Percentiles rank a stretch among this genome's conserved stretches.
phyloP scores from a whole-genome alignment of 2,113 vertebrate species.

The Bujurquina vittata region DNA sequence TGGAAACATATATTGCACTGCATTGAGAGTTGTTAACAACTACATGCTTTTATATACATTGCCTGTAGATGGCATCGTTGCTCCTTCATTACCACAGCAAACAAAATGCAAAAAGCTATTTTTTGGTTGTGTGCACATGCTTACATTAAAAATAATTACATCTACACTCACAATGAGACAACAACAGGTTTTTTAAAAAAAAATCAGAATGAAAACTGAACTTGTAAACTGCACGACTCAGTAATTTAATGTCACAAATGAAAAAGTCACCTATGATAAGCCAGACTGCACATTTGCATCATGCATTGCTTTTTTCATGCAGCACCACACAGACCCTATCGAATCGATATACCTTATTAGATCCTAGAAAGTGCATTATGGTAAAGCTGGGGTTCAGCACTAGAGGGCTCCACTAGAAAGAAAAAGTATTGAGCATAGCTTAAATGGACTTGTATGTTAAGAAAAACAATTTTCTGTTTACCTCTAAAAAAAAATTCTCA shows the following conservation, averaged over 20 bases:
- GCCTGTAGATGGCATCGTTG: conserved; percentile 69
- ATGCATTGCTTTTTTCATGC: conserved; percentile 76
- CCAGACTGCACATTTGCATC: conserved; percentile 44
- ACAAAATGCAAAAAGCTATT: conserved; percentile 16
- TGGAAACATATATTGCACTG: background rate
- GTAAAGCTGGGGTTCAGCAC: conserved; percentile 99
- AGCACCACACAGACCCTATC: conserved; percentile 77
- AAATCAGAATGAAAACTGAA: background rate
- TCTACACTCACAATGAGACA: conserved; percentile 1
- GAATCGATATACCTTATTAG: conserved; percentile 92
- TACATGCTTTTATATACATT: conserved; percentile 32
- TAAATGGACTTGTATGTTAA: conserved; percentile 39
- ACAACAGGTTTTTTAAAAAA: background rate
- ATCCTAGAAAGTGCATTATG: conserved; percentile 99
- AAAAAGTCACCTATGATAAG: conserved; percentile 9
- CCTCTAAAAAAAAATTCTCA: background rate
- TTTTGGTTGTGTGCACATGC: conserved; percentile 27
- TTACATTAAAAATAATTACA: background rate
- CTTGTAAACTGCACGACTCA: conserved; percentile 7
- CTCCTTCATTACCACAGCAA: conserved; percentile 22
- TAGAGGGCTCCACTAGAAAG: conserved; percentile 97
- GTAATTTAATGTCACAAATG: conserved; percentile 34
- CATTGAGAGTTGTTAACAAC: conserved; percentile 14
- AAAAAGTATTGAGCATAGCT: conserved; percentile 75
- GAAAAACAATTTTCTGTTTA: conserved; percentile 12